Conservation (phyloP, 2,113 vertebrate genomes). For the Girardinichthys multiradiatus region DNA sequence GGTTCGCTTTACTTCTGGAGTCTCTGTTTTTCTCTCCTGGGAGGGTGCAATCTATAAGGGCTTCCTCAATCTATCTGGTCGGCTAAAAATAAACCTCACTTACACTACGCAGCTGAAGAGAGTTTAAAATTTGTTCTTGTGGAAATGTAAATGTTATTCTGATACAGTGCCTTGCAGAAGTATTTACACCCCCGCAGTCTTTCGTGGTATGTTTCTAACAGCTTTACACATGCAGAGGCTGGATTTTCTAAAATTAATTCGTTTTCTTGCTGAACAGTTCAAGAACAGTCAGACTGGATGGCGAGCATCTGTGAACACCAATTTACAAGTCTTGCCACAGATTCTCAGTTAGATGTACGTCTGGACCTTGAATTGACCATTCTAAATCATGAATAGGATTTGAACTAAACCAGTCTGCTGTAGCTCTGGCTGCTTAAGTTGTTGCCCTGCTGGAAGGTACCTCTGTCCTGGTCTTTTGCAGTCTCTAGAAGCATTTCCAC, state of each 20-base stretch:
- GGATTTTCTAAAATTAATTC: no score
- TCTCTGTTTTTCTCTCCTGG: slow-evolving; percentile 62
- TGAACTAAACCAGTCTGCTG: background rate
- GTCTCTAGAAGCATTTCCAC: no score
- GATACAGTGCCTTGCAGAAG: background rate
- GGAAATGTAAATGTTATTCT: slow-evolving; percentile 17
- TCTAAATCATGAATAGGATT: background rate
- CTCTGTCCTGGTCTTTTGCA: no score
- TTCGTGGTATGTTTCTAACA: background rate
- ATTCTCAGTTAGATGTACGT: no score
- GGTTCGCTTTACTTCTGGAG: slow-evolving; percentile 61
- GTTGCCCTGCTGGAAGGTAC: no score
- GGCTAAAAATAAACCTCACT: slow-evolving; percentile 72
- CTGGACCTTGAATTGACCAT: background rate
- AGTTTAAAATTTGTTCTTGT: slow-evolving; percentile 22
- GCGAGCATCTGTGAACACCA: background rate
- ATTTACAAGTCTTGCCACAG: no score
- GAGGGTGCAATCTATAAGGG: slow-evolving; percentile 57
- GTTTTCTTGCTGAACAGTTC: background rate
- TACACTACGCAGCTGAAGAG: slow-evolving; percentile 22
- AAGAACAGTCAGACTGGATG: background rate
- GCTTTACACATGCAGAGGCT: background rate
- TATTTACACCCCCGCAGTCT: background rate
- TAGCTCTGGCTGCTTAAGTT: background rate
- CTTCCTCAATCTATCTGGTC: slow-evolving; percentile 58